Evolutionary conservation across 2,113 vertebrate genomes (phyloP).

Genomic region (Sceloporus tristichus): DNA sequence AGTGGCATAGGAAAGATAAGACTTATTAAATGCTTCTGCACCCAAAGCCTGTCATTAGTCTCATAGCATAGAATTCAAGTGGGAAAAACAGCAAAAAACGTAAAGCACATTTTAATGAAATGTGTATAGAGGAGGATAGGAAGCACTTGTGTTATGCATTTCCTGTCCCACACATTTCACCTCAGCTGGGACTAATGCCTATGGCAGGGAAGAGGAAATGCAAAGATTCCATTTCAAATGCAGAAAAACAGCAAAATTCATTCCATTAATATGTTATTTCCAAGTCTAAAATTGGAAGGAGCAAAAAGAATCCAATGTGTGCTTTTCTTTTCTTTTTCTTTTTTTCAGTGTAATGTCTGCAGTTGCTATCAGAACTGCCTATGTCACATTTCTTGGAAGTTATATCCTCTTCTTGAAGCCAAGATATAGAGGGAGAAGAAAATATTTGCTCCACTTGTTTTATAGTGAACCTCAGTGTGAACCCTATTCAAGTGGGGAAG

Average conservation of each 20-base stretch:
- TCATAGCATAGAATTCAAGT: background rate
- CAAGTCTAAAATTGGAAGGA: background rate
- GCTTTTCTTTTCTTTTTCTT: too few relatives aligned
- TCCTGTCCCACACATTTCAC: background rate
- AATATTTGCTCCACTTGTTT: background rate
- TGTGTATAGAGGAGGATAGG: background rate
- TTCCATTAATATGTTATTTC: background rate
- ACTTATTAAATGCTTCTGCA: constrained; percentile 17
- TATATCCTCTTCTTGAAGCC: too few relatives aligned
- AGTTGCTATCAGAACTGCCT: background rate
- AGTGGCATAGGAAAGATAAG: constrained; percentile 1
- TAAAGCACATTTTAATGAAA: background rate
- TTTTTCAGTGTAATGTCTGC: background rate
- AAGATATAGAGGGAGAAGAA: background rate
- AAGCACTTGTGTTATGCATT: background rate
- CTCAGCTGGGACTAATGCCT: background rate
- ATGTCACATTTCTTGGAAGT: background rate
- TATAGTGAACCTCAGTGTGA: background rate
- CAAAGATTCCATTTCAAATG: background rate
- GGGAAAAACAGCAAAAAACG: background rate
- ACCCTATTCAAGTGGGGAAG: background rate
- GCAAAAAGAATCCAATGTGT: background rate
- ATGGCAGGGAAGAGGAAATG: background rate
- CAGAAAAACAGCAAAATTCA: background rate
- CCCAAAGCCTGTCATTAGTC: constrained; percentile 21